phyloP scores from a whole-genome alignment of 2,888 invertebrate species.

The Prenolepis imparis region DNA sequence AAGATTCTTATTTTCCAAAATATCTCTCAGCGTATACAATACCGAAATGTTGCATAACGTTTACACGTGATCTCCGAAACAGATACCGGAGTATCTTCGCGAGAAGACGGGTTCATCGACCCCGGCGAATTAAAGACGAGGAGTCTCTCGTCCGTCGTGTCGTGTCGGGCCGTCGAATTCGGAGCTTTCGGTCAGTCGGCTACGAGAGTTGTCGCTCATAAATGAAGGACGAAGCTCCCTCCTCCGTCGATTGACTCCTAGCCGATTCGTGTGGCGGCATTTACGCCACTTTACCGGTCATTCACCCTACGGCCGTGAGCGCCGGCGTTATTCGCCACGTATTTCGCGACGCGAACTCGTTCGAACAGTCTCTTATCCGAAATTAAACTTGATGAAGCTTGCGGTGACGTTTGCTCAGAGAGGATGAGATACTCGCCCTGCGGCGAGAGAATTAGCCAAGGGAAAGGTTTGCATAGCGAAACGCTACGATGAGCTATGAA shows the following conservation, averaged over 20 bases:
- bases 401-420: not conserved
- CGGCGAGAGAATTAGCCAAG: not conserved
- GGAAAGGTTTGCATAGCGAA: not conserved
- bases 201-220: constrained; percentile 75
- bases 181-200: constrained; percentile 82
- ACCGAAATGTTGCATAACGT: not conserved
- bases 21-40: constrained; percentile 11
- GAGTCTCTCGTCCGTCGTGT: constrained; percentile 44
- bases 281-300: constrained; percentile 84
- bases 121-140: constrained; percentile 43
- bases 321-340: constrained; percentile 65
- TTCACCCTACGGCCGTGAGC: constrained; percentile 80
- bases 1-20: not conserved
- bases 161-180: constrained; percentile 53
- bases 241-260: constrained; percentile 59
- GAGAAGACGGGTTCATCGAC: constrained; percentile 53
- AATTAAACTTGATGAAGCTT: constrained; percentile 16
- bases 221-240: constrained; percentile 69
- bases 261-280: constrained; percentile 70
- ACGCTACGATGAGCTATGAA: not conserved
- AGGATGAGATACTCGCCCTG: not conserved
- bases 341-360: constrained; percentile 38
- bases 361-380: not conserved
- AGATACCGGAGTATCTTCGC: constrained; percentile 31
- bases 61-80: constrained; percentile 31